These are phyloP conservation scores for Phalangium opilio DNA, from an alignment of 2,888 invertebrate species.

Conservation along the genomic window DNA sequence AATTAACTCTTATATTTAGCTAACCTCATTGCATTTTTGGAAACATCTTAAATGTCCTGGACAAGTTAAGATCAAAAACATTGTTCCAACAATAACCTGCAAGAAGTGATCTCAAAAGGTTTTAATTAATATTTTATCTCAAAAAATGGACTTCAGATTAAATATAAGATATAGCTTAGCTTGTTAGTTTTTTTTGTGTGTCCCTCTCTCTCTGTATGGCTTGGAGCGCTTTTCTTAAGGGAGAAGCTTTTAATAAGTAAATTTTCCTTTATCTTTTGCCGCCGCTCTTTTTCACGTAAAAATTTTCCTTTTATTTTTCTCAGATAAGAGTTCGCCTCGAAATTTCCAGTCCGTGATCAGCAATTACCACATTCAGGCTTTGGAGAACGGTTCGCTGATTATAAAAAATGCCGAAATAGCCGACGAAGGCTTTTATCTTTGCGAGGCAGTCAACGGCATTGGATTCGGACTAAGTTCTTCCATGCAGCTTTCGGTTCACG, in stretches of 20 bases:
- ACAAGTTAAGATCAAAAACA: too few species aligned
- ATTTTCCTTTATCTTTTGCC: conserved; percentile 3
- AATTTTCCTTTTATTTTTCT: conserved; percentile 1
- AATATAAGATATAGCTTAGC: too few species aligned
- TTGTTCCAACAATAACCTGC: too few species aligned
- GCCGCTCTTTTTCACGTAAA: conserved; percentile 4
- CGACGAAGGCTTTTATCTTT: conserved; percentile 16
- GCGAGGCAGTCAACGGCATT: conserved; percentile 17
- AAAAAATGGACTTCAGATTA: too few species aligned
- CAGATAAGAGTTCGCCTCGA: conserved; percentile 10
- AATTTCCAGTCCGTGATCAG: conserved; percentile 18
- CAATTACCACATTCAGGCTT: conserved; percentile 17
- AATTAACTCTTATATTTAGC: too few species aligned
- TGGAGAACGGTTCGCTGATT: conserved; percentile 18
- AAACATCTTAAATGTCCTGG: too few species aligned
- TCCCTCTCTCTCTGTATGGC: conserved; percentile 7
- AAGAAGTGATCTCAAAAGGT: too few species aligned
- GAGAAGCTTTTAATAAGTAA: conserved; percentile 1
- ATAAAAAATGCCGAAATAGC: conserved; percentile 14
- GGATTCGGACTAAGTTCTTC: conserved; percentile 17
- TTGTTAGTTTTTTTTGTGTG: too few species aligned
- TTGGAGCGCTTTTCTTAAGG: conserved; percentile 5
- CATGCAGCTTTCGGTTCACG: conserved; percentile 16
- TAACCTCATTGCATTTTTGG: too few species aligned
- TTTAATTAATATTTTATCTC: too few species aligned